Evolutionary conservation across 2,888 invertebrate genomes (phyloP).

Genomic region (Pollenia amentaria): DNA sequence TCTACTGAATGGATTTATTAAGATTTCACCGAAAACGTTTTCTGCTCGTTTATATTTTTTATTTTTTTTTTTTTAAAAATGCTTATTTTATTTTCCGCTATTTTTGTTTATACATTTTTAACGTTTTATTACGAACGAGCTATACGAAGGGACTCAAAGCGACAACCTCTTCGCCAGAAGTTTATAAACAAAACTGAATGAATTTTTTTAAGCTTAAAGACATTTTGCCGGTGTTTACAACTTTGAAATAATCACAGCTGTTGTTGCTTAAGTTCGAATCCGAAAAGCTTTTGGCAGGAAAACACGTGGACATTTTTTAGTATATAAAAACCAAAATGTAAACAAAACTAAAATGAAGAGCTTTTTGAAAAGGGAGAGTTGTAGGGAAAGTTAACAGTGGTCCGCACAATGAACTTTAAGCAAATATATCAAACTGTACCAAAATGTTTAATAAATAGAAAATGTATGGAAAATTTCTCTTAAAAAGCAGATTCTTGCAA

Average conservation of each 20-base stretch:
- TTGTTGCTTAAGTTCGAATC: slow-evolving; percentile 25
- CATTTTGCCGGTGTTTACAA: slow-evolving; percentile 20
- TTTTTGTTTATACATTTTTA: neutral
- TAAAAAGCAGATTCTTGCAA: no score
- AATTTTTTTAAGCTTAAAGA: neutral
- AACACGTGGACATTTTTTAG: slow-evolving; percentile 42
- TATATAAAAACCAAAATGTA: neutral
- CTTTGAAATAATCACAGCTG: slow-evolving; percentile 20
- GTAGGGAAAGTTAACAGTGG: neutral
- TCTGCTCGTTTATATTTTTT: neutral
- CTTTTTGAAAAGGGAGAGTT: slow-evolving; percentile 26
- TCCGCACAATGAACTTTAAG: neutral
- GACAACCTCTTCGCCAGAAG: neutral
- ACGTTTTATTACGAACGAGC: neutral
- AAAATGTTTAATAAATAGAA: no score
- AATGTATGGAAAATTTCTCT: no score
- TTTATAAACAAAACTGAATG: slow-evolving; percentile 34
- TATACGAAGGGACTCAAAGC: slow-evolving; percentile 1
- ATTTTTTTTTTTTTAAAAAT: neutral
- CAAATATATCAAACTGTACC: no score
- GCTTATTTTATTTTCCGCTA: neutral
- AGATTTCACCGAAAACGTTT: no score
- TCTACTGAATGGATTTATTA: no score
- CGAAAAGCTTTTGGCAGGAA: slow-evolving; percentile 25
- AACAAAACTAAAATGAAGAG: slow-evolving; percentile 13